Conservation (phyloP, 53 echinoderm and acorn worm species). For the Temnopleurus reevesii region DNA sequence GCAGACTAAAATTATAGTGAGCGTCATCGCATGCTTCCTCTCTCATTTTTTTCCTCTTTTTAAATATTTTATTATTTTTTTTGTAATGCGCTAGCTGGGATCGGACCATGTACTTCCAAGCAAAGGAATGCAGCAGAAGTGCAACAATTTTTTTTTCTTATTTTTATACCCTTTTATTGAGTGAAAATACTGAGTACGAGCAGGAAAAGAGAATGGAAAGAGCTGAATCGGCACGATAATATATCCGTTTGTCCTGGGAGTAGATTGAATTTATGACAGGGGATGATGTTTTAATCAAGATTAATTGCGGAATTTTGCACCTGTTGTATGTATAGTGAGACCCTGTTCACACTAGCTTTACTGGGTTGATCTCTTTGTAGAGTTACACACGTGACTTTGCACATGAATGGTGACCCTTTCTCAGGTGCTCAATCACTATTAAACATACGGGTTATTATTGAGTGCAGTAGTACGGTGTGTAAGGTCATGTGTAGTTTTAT, state of each 20-base stretch:
- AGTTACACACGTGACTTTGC: too few species aligned
- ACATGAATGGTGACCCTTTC: too few species aligned
- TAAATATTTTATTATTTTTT: slow-evolving; percentile 17
- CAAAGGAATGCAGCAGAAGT: slow-evolving; percentile 12
- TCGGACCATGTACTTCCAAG: slow-evolving; percentile 51
- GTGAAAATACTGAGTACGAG: not conserved
- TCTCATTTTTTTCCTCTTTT: slow-evolving; percentile 32
- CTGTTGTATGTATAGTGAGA: too few species aligned
- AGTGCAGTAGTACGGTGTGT: too few species aligned
- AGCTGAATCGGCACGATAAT: too few species aligned
- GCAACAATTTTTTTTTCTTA: not conserved
- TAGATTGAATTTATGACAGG: not conserved
- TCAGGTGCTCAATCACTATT: too few species aligned
- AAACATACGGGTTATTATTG: too few species aligned
- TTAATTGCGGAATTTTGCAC: too few species aligned
- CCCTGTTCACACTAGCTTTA: too few species aligned
- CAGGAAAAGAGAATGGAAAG: not conserved
- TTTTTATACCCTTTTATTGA: not conserved
- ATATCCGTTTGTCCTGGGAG: not conserved
- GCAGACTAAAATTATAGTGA: slow-evolving; percentile 58
- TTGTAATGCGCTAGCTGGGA: slow-evolving; percentile 46
- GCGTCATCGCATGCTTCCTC: slow-evolving; percentile 63
- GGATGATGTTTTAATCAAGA: too few species aligned
- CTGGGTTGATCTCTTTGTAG: too few species aligned
- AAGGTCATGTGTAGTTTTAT: too few species aligned